These are phyloP conservation scores for Koerneria pararmatus DNA, from an alignment of 2,888 invertebrate genomes.

Conservation along the genomic window DNA sequence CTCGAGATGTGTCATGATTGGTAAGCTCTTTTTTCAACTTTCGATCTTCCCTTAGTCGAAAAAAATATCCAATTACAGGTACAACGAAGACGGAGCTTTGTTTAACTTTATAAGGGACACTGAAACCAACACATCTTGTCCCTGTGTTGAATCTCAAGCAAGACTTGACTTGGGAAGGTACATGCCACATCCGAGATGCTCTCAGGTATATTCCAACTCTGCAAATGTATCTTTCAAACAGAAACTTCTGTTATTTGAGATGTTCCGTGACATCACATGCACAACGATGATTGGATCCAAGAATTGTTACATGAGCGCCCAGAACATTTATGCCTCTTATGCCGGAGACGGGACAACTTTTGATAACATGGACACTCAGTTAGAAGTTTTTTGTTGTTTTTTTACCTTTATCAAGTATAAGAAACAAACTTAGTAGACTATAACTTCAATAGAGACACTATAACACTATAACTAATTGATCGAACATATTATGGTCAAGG, in stretches of 20 bases:
- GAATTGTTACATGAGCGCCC: conserved; percentile 70
- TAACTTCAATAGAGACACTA: too few species aligned
- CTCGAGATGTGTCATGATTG: conserved; percentile 59
- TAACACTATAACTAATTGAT: too few species aligned
- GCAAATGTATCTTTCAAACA: neutral
- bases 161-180: conserved; percentile 85
- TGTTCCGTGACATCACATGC: conserved; percentile 65
- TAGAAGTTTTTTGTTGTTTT: conserved; percentile 5
- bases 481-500: neutral
- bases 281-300: conserved; percentile 81
- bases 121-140: conserved; percentile 63
- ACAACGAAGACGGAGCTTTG: conserved; percentile 57
- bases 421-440: too few species aligned
- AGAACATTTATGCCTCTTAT: conserved; percentile 51
- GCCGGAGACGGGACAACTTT: conserved; percentile 41
- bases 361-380: conserved; percentile 35
- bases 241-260: conserved; percentile 29
- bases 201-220: conserved; percentile 18
- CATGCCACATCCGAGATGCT: conserved; percentile 67
- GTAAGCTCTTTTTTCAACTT: conserved; percentile 23
- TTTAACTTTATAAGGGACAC: conserved; percentile 57
- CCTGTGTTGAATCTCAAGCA: conserved; percentile 86
- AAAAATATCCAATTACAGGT: conserved; percentile 28
- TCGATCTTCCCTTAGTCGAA: neutral
- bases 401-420: conserved; percentile 1